Evolutionary conservation across 1,140 invertebrate genomes (phyloP).

Genomic region (Brachionus calyciflorus): DNA sequence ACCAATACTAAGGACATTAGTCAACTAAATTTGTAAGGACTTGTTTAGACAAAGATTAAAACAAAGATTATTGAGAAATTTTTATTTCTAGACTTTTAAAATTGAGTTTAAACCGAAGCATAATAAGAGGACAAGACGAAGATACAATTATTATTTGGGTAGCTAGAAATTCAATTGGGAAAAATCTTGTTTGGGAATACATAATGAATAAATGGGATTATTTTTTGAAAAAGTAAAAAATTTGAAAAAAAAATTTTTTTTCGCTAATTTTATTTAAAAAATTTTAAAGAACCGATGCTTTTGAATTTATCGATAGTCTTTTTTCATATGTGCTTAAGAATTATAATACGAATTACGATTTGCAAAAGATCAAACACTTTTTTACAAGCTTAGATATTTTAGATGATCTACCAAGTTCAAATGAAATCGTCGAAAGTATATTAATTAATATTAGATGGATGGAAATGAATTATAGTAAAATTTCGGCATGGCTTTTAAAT

Average conservation of each 20-base stretch:
- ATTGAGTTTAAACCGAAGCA: slow-evolving; percentile 66
- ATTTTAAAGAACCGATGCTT: neutral
- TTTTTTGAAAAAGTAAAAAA: slow-evolving; percentile 63
- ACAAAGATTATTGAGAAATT: neutral
- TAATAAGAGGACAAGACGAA: slow-evolving; percentile 70
- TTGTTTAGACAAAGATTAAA: too few species aligned
- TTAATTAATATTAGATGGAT: slow-evolving; percentile 16
- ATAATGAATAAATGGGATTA: slow-evolving; percentile 71
- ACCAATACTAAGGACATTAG: neutral
- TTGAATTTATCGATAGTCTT: neutral
- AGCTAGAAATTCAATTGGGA: slow-evolving; percentile 70
- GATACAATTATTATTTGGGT: slow-evolving; percentile 69
- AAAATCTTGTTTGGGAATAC: slow-evolving; percentile 73
- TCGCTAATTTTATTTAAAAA: neutral
- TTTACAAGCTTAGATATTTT: neutral
- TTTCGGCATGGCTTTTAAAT: neutral
- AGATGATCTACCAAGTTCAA: neutral
- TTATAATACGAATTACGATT: slow-evolving; percentile 33
- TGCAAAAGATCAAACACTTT: slow-evolving; percentile 10
- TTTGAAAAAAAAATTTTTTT: neutral
- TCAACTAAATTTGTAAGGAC: slow-evolving; percentile 7
- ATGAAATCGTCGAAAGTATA: slow-evolving; percentile 4
- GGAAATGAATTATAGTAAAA: neutral
- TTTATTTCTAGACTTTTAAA: neutral
- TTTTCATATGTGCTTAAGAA: neutral